phyloP scores from a whole-genome alignment of 2,797 vertebrate species.

The Iguana delicatissima region DNA sequence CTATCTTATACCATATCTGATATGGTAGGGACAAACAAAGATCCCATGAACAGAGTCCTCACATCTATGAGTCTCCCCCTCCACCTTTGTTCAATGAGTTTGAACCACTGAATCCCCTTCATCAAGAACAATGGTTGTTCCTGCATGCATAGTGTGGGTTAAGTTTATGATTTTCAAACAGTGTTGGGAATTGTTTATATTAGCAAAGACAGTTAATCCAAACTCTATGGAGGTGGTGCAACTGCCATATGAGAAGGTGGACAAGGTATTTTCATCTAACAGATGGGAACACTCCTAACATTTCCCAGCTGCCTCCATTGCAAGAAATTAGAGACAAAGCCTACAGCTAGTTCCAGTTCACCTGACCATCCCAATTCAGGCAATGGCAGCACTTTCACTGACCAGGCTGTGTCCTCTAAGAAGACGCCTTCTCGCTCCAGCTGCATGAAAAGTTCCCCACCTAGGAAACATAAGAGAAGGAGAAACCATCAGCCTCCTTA shows the following conservation, averaged over 20 bases:
- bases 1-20: not conserved
- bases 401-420: conserved; percentile 94
- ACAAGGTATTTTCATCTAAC: not conserved
- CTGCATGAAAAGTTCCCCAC: conserved; percentile 93
- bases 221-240: not conserved
- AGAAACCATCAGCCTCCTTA: not conserved
- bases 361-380: not conserved
- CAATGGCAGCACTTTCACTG: conserved; percentile 51
- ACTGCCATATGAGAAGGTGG: not conserved
- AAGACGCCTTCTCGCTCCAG: conserved; percentile 95
- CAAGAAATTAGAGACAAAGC: not conserved
- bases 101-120: not conserved
- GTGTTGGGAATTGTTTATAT: not conserved
- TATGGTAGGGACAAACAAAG: not conserved
- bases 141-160: not conserved
- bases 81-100: not conserved
- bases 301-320: not conserved
- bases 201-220: not conserved
- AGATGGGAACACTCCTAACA: not conserved
- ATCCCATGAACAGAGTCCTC: no score
- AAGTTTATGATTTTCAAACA: not conserved
- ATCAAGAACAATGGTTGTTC: not conserved
- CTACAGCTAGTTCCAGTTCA: not conserved
- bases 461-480: conserved; percentile 69
- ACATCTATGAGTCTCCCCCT: no score